These are phyloP conservation scores for Crotalus viridis DNA, from an alignment of 2,113 vertebrate species.

Conservation along the genomic window DNA sequence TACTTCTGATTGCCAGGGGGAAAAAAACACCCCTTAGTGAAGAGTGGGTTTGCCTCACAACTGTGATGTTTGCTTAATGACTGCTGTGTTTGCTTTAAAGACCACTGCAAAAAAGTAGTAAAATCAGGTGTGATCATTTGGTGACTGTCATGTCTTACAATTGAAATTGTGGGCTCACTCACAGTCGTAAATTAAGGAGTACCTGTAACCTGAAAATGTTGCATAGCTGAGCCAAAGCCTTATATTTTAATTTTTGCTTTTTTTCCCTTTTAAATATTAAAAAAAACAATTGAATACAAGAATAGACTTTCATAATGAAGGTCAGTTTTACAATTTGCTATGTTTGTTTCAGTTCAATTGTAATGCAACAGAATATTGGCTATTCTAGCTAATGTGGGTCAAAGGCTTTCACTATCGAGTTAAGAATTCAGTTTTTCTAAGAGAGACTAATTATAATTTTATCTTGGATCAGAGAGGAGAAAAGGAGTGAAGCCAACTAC, in stretches of 20 bases:
- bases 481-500: not conserved
- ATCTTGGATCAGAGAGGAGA: not conserved
- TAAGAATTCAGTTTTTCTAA: not conserved
- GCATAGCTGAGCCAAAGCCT: not conserved
- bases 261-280: not conserved
- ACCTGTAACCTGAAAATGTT: not conserved
- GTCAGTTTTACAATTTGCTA: not conserved
- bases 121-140: too few relatives aligned
- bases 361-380: not conserved
- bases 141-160: too few relatives aligned
- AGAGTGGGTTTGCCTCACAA: too few relatives aligned
- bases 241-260: not conserved
- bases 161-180: too few relatives aligned
- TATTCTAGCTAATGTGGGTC: not conserved
- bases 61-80: too few relatives aligned
- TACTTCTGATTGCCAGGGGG: too few relatives aligned
- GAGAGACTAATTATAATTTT: not conserved
- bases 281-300: not conserved
- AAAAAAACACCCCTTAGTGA: too few relatives aligned
- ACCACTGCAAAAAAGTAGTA: too few relatives aligned
- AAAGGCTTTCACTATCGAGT: not conserved
- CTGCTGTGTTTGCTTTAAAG: too few relatives aligned
- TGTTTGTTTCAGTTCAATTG: not conserved
- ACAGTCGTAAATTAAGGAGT: too few relatives aligned
- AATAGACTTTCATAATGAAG: not conserved